Base-by-base conservation (phyloP, 1,140 invertebrate species). In the Pogonus chalceus region DNA sequence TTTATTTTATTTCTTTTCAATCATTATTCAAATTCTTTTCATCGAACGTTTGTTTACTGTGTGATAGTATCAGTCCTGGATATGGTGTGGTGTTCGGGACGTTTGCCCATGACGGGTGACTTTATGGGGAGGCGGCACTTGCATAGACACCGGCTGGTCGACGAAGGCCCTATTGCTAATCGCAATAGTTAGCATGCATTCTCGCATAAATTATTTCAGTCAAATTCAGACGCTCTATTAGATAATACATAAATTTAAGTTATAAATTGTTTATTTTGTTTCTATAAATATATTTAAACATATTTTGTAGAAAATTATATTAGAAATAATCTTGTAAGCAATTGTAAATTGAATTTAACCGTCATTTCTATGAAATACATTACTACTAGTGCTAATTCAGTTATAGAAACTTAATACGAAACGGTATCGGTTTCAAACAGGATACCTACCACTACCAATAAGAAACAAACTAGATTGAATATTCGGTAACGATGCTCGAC, bases 21-120 rank as follows among this genome's bases (percentile, higher is more conserved):
- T 43, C 37, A 43, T 43, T 43, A 43, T 43, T 43, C 37, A 43
- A 43, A 43, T 43, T 43, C 37, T 16, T 43, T 43, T 43, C 37
- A 43, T 43, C 37, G 18, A 16, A 43, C 37, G 37, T 43, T 43
- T 43, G 37, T 43, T 43, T 43, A 43, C 37, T 16, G 37, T 16
- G 37, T 14, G 37, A 43, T 43, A 43, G 7, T 31, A 31, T 31
- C 26, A 31, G 26, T 31, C 7, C 7, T 14, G 4, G 26, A 14
- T 14, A 31, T 4, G 26, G 26, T 31, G 26, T 4, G 26, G 26
- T 31, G 14, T 7, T 7, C 14, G 26, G 26, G 26, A 14, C 7
- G 26, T 4, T 14, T 31, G 14, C 26, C 7, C 7, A 43, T 43
- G 9, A 43, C 26, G 9, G 37, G 37, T 43, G 37, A 43, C 37